phyloP scores from a whole-genome alignment of 2,888 invertebrate genomes.

The Nesidiocoris tenuis region DNA sequence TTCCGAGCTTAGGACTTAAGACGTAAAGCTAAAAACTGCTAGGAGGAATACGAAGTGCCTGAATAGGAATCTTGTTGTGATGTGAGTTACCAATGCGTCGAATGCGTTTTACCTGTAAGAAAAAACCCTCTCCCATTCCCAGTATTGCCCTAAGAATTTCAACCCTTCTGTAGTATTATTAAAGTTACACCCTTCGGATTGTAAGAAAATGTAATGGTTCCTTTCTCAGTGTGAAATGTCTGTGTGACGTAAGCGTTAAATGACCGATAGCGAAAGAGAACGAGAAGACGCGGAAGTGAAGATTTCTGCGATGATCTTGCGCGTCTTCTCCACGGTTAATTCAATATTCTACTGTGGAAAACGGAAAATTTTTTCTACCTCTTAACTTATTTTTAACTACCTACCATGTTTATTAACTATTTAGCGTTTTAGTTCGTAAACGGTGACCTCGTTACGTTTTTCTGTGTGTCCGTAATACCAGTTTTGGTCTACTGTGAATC shows the following conservation, averaged over 20 bases:
- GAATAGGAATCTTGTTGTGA: conserved; percentile 38
- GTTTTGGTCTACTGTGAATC: too few species aligned
- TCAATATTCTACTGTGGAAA: conserved; percentile 1
- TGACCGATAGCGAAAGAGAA: not conserved
- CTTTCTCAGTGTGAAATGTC: not conserved
- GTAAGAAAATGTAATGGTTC: conserved; percentile 39
- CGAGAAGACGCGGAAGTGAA: not conserved
- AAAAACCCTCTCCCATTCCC: conserved; percentile 21
- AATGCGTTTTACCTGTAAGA: conserved; percentile 17
- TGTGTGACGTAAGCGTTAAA: not conserved
- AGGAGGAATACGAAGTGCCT: conserved; percentile 27
- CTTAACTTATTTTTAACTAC: conserved; percentile 31
- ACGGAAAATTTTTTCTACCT: conserved; percentile 34
- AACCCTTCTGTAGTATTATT: conserved; percentile 12
- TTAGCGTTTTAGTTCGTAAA: not conserved
- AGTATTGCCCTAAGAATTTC: not conserved
- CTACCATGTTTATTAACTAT: conserved; percentile 16
- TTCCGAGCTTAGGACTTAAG: too few species aligned
- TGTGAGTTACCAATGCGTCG: conserved; percentile 37
- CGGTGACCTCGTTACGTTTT: not conserved
- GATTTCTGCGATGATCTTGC: not conserved
- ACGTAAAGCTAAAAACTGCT: too few species aligned
- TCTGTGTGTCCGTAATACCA: too few species aligned
- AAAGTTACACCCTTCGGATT: conserved; percentile 34
- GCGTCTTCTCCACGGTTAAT: not conserved